phyloP scores from a whole-genome alignment of 2,113 vertebrate genomes.

The Phyllostomus hastatus region DNA sequence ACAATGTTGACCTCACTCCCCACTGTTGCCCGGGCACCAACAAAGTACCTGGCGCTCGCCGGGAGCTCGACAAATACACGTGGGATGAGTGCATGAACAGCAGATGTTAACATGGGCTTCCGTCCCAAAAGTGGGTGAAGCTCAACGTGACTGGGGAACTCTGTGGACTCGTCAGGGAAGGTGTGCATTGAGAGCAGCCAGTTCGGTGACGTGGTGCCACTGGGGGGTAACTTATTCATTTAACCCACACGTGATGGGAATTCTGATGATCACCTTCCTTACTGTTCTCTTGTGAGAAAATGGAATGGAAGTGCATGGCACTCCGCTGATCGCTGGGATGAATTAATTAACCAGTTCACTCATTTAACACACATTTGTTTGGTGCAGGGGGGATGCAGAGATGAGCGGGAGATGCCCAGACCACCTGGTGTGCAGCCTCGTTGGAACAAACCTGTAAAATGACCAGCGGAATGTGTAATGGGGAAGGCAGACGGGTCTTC shows the following conservation, averaged over 20 bases:
- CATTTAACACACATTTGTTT: background rate
- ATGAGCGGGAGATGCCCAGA: background rate
- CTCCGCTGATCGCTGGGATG: background rate
- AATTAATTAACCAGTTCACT: background rate
- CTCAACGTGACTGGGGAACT: background rate
- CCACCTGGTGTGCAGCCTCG: background rate
- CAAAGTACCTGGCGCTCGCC: background rate
- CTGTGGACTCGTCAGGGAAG: background rate
- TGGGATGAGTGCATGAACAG: background rate
- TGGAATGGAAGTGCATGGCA: background rate
- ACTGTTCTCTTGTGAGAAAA: background rate
- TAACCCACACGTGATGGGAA: background rate
- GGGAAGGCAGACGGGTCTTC: background rate
- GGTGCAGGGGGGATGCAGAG: background rate
- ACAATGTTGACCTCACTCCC: background rate
- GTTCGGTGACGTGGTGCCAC: background rate
- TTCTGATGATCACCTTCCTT: background rate
- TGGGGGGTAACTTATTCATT: background rate
- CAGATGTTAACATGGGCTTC: background rate
- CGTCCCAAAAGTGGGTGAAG: background rate
- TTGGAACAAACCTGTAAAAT: background rate
- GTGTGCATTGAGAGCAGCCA: background rate
- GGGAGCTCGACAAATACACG: background rate
- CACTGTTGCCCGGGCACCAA: background rate
- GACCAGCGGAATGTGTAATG: background rate